phyloP scores from a whole-genome alignment of 64 coral and sea anemone genomes.

The Dendrophyllia cribrosa region DNA sequence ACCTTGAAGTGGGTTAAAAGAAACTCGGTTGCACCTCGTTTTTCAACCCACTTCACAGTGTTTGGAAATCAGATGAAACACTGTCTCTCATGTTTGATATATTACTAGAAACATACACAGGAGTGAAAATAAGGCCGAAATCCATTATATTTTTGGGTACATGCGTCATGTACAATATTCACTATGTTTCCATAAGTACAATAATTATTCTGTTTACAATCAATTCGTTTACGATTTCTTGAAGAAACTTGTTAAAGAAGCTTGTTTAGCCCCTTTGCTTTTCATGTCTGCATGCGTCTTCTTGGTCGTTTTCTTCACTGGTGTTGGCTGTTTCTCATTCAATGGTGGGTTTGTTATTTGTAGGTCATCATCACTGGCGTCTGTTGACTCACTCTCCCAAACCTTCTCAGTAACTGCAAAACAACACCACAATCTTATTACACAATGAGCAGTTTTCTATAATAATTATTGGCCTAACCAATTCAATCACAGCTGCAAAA shows the following conservation, averaged over 20 bases:
- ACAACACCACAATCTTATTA: background rate
- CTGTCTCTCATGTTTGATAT: no score
- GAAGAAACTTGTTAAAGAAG: conserved; percentile 90
- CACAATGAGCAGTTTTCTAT: no score
- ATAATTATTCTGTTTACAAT: background rate
- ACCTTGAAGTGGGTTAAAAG: no score
- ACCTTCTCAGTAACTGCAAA: conserved; percentile 88
- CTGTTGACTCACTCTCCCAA: conserved; percentile 89
- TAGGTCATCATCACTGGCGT: conserved; percentile 82
- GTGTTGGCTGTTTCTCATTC: background rate
- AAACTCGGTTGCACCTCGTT: no score
- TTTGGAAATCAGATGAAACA: no score
- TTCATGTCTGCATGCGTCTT: conserved; percentile 44
- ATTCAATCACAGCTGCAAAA: no score
- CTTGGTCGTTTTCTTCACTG: conserved; percentile 24
- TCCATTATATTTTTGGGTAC: no score
- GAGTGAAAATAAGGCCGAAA: no score
- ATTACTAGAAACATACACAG: no score
- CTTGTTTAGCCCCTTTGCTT: conserved; percentile 75
- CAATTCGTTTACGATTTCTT: conserved; percentile 54
- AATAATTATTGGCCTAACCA: no score
- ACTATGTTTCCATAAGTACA: background rate
- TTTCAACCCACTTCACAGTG: no score
- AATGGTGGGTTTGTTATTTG: conserved; percentile 17
- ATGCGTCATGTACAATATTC: no score